Conservation (phyloP, 2,113 vertebrate species). For the Ariopsis seemanni region DNA sequence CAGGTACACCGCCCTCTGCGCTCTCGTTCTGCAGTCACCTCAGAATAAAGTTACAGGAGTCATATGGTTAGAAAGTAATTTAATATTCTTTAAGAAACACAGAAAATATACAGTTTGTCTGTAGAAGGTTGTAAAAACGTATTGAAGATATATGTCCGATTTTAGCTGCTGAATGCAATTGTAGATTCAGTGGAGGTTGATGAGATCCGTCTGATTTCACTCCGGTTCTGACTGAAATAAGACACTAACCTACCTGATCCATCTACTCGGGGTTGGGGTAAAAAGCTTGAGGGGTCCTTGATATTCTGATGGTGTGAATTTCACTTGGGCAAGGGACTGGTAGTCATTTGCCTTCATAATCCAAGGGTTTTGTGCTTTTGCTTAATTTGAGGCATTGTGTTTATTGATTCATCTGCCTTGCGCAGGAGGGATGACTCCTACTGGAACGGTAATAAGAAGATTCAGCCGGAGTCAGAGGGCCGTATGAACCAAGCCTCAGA, state of each 20-base stretch:
- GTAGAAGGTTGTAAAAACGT: background rate
- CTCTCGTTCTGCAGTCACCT: background rate
- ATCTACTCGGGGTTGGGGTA: background rate
- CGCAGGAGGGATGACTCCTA: conserved; percentile 87
- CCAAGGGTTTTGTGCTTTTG: background rate
- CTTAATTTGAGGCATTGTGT: background rate
- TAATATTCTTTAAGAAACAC: background rate
- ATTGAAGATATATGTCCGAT: background rate
- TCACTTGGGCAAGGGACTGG: no score
- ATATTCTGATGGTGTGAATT: background rate
- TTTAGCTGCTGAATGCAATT: background rate
- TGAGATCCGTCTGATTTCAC: no score
- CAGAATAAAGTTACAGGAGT: background rate
- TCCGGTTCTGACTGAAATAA: background rate
- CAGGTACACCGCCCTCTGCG: conserved; percentile 69
- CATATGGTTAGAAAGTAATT: background rate
- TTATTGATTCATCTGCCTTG: conserved; percentile 38
- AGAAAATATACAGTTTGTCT: background rate
- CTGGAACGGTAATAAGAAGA: conserved; percentile 93
- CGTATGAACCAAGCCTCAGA: conserved; percentile 86
- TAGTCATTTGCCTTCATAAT: no score
- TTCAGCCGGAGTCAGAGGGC: conserved; percentile 83
- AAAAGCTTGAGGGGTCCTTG: background rate
- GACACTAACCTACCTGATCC: background rate
- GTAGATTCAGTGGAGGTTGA: background rate